phyloP scores from a whole-genome alignment of 2,797 vertebrate genomes.

The Ctenopoma multispine region DNA sequence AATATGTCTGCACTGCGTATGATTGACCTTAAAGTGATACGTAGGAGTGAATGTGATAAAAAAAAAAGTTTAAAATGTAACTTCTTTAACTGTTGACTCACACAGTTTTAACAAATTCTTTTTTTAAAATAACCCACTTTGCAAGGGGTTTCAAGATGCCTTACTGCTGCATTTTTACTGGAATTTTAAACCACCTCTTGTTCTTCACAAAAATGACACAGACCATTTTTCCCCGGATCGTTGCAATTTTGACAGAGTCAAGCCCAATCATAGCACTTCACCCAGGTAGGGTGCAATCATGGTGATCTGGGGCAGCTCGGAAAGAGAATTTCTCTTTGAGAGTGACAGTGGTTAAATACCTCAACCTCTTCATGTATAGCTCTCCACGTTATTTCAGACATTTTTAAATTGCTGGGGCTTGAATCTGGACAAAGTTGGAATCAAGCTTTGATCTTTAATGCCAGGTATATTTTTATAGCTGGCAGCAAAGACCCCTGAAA shows the following conservation, averaged over 20 bases:
- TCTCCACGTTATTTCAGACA: slow-evolving; percentile 3
- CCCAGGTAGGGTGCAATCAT: slow-evolving; percentile 59
- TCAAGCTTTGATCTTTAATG: neutral
- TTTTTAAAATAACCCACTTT: slow-evolving; percentile 13
- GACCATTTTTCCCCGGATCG: slow-evolving; percentile 36
- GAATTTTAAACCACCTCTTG: slow-evolving; percentile 32
- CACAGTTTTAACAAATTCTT: neutral
- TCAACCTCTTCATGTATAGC: neutral
- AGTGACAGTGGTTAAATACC: slow-evolving; percentile 27
- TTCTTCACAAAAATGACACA: slow-evolving; percentile 48
- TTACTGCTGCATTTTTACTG: neutral
- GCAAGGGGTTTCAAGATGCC: slow-evolving; percentile 10
- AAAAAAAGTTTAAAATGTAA: neutral
- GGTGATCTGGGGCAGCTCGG: slow-evolving; percentile 26
- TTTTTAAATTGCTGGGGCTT: slow-evolving; percentile 28
- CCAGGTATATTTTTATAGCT: neutral
- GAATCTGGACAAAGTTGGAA: slow-evolving; percentile 9
- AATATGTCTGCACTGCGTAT: neutral
- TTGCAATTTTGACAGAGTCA: slow-evolving; percentile 47
- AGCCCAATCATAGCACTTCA: slow-evolving; percentile 48
- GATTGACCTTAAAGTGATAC: slow-evolving; percentile 1
- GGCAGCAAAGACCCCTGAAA: slow-evolving; percentile 22
- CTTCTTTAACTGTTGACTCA: neutral
- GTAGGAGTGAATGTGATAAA: neutral
- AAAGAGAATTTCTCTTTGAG: slow-evolving; percentile 21